Conservation (phyloP, 35 echinoderm and acorn worm species). For the Amphiura filiformis region DNA sequence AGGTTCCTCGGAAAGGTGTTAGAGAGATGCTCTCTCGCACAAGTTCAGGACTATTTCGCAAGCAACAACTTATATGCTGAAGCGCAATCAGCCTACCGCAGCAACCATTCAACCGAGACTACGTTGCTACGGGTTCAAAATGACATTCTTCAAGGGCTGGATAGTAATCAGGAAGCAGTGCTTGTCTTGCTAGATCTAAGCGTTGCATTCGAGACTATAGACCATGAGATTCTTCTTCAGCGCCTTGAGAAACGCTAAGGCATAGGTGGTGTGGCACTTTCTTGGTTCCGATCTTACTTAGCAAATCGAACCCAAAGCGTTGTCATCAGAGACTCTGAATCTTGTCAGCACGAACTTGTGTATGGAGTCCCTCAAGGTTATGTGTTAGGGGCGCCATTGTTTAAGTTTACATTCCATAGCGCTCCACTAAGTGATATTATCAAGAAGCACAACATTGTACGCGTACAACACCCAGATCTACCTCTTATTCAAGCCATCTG, state of each 20-base stretch:
- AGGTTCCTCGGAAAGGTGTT: slow-evolving; percentile 50
- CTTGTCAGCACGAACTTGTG: not conserved
- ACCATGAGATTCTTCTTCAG: slow-evolving; percentile 38
- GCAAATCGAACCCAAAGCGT: slow-evolving; percentile 16
- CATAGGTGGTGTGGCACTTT: slow-evolving; percentile 11
- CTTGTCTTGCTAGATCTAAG: slow-evolving; percentile 29
- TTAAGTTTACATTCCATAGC: slow-evolving; percentile 10
- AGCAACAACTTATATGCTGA: slow-evolving; percentile 27
- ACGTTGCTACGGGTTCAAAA: slow-evolving; percentile 17
- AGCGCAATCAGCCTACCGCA: slow-evolving; percentile 27
- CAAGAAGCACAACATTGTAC: no score
- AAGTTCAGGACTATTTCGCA: slow-evolving; percentile 13
- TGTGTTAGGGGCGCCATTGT: not conserved
- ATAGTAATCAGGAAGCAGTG: slow-evolving; percentile 27
- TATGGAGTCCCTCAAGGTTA: slow-evolving; percentile 18
- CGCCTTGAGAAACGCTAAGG: slow-evolving; percentile 29
- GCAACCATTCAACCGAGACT: slow-evolving; percentile 43
- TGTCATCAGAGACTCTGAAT: not conserved
- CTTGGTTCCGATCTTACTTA: slow-evolving; percentile 35
- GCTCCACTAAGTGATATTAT: slow-evolving; percentile 28
- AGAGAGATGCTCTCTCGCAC: slow-evolving; percentile 13
- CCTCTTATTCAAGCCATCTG: no score
- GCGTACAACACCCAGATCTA: no score
- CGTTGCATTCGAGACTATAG: slow-evolving; percentile 43
- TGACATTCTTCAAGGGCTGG: slow-evolving; percentile 20